Evolutionary conservation across 1,140 invertebrate genomes (phyloP), one percentile per base, ranked within the genome.

Genomic region (Trypoxylus dichotomus): DNA sequence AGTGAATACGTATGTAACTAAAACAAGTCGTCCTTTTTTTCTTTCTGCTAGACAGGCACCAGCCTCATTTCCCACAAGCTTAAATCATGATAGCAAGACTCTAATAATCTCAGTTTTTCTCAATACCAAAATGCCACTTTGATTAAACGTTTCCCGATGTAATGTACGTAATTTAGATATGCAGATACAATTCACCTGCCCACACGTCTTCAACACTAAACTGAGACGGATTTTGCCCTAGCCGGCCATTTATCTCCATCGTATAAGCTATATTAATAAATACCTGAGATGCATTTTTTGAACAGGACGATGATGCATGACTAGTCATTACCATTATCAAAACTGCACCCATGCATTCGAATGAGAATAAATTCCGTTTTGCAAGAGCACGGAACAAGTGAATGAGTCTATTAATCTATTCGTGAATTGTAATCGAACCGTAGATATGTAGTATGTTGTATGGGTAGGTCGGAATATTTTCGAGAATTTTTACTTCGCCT

Each of bases 401-500:
- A 74, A 74, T 41, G 72, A 74, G 72, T 11, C 41, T 37, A 74
- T 74, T 74, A 74, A 74, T 74, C 72, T 74, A 29, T 37, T 32
- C 29, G 63, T 7, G 29, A 74, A 74, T 74, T 74, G 60, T 24
- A 68, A 68, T 68, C 24, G 60, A 68, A 68, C 60, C 11, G 2
- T 68, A 68, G 60, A 24, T 24, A 27, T 27, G 60, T 15, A 54
- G 27, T 68, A 29, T 25, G n/a, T n/a, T n/a, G 60, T 68, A 68
- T 68, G 27, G 60, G 60, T 68, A 68, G 60, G 60, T 27, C 60
- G 60, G 60, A 68, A 68, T 68, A 68, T 68, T 68, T 68, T 68
- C 60, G 19, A 68, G 24, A 24, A 68, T 29, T 68, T 68, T 68
- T 68, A 68, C 24, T 7, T 24, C 24, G 25, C 60, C 60, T 68